A percentile compares a stretch with the other conserved stretches of the same genome.
phyloP scores from a whole-genome alignment of 2,113 vertebrate species.

The Ceyx margarethae region DNA sequence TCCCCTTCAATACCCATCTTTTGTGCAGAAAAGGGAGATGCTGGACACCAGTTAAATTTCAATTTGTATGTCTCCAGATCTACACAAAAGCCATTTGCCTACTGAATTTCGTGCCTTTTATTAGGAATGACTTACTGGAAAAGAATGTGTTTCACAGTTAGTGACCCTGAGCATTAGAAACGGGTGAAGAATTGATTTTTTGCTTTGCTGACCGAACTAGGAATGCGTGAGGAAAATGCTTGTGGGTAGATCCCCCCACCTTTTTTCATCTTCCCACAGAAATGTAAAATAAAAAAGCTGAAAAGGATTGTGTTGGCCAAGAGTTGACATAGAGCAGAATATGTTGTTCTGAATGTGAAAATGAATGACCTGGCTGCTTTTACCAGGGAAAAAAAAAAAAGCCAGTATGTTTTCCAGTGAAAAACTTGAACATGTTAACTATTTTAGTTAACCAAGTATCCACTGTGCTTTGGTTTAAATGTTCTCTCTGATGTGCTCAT shows the following conservation, averaged over 20 bases:
- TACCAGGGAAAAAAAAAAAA: background rate
- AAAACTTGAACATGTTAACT: background rate
- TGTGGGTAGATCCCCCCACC: background rate
- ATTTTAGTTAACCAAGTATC: background rate
- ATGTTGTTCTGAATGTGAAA: background rate
- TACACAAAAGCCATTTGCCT: background rate
- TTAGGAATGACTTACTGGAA: background rate
- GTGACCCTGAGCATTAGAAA: background rate
- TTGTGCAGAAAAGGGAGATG: background rate
- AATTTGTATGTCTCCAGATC: background rate
- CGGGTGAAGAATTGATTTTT: conserved; percentile 12
- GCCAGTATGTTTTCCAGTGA: background rate
- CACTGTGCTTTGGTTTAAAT: background rate
- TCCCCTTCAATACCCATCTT: background rate
- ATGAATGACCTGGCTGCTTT: background rate
- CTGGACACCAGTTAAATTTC: background rate
- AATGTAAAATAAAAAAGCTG: background rate
- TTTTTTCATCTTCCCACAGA: conserved; percentile 22
- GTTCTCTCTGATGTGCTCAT: background rate
- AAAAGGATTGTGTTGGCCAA: background rate
- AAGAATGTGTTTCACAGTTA: conserved; percentile 21
- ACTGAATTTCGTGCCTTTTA: background rate
- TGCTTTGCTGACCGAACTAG: conserved; percentile 1
- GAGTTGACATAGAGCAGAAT: background rate
- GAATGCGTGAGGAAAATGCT: background rate